Evolutionary conservation across 2,888 invertebrate genomes (phyloP).

Genomic region (Hermaeophaga mercurialis): DNA sequence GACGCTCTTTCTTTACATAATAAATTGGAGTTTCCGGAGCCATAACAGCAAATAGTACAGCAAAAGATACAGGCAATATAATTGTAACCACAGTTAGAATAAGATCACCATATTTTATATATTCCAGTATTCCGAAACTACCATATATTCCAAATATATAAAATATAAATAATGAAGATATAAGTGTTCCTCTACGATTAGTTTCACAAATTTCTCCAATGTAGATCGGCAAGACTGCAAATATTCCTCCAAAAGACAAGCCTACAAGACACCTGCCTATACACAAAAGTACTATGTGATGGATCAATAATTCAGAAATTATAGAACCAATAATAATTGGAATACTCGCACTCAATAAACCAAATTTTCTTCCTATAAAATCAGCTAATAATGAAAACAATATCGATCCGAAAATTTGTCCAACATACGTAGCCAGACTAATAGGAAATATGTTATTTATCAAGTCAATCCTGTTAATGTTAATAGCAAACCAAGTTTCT

Average conservation of each 20-base stretch:
- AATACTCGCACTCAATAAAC: background rate
- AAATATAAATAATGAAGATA: background rate
- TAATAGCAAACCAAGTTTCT: background rate
- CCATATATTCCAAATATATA: background rate
- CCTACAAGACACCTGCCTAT: background rate
- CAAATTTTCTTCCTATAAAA: constrained; percentile 5
- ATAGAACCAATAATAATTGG: background rate
- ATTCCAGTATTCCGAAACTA: background rate
- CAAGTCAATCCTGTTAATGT: background rate
- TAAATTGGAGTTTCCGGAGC: constrained; percentile 1
- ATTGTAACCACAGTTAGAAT: background rate
- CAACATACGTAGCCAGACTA: background rate
- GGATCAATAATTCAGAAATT: background rate
- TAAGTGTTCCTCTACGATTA: background rate
- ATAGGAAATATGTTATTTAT: background rate
- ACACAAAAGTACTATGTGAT: background rate
- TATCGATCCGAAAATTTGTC: background rate
- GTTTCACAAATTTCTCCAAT: constrained; percentile 5
- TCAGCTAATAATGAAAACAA: constrained; percentile 5
- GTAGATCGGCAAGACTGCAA: constrained; percentile 4
- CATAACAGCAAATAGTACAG: background rate
- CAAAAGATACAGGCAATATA: background rate
- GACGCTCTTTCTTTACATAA: background rate
- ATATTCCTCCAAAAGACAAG: background rate
- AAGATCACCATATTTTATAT: background rate